phyloP scores from a whole-genome alignment of 2,113 vertebrate species.

The Prolemur simus region DNA sequence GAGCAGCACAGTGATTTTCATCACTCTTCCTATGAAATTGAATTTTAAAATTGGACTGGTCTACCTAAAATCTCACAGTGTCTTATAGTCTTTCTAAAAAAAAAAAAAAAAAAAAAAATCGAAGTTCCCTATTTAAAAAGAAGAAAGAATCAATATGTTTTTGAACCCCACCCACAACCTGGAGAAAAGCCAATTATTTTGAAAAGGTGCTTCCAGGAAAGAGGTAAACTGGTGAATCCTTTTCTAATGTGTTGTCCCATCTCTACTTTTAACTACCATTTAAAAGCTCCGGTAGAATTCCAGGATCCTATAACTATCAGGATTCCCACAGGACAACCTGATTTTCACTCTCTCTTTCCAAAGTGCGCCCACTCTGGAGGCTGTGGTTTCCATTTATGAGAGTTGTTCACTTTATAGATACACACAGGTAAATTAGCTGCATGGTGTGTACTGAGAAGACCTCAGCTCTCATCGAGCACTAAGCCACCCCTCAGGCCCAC shows the following conservation, averaged over 20 bases:
- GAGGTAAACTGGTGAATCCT: background rate
- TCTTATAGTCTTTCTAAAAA: background rate
- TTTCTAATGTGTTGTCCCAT: background rate
- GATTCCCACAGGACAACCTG: background rate
- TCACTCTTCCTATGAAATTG: background rate
- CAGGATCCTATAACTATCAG: background rate
- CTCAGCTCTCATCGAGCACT: background rate
- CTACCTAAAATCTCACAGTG: background rate
- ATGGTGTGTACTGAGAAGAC: background rate
- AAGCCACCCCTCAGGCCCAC: rapidly evolving
- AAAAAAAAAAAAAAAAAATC: background rate
- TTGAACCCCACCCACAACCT: background rate
- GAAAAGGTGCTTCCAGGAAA: constrained; percentile 18
- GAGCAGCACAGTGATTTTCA: background rate
- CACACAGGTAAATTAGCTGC: background rate
- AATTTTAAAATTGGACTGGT: constrained; percentile 25
- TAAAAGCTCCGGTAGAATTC: constrained; percentile 54
- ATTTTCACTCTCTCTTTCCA: background rate
- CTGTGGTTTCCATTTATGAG: constrained; percentile 24
- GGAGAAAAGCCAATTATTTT: background rate
- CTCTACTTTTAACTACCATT: constrained; percentile 12
- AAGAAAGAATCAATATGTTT: background rate
- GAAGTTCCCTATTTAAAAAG: background rate
- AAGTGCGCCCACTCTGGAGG: background rate
- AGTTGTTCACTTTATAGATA: background rate